Percentiles rank a stretch among this genome's conserved stretches.
Evolutionary conservation across 1,140 invertebrate genomes (phyloP).

Genomic region (Drosophila nigrodunni): DNA sequence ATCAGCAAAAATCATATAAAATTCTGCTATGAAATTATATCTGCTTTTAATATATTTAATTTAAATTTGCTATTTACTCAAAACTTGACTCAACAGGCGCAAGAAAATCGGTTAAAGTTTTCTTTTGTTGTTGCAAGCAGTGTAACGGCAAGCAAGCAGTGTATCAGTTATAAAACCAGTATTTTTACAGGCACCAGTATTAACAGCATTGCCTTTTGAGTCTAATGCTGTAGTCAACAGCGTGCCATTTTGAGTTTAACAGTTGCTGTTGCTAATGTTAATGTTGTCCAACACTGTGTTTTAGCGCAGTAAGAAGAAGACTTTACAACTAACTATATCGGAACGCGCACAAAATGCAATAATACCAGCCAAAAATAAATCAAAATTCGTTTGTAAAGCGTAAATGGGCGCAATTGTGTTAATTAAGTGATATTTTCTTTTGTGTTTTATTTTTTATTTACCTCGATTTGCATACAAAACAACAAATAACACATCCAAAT

Average conservation of each 20-base stretch:
- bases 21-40: too few species aligned
- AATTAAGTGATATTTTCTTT: conserved; percentile 20
- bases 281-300: conserved; percentile 31
- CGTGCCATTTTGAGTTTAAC: neutral
- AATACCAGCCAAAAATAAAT: conserved; percentile 1
- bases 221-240: neutral
- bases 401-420: conserved; percentile 14
- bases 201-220: neutral
- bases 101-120: too few species aligned
- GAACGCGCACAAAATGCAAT: conserved; percentile 43
- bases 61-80: too few species aligned
- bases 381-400: conserved; percentile 23
- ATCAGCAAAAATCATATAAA: too few species aligned
- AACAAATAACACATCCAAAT: conserved; percentile 1
- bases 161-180: neutral
- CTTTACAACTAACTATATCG: conserved; percentile 31
- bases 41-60: too few species aligned
- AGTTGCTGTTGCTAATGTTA: neutral
- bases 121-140: neutral
- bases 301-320: conserved; percentile 44
- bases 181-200: neutral
- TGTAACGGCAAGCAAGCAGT: conserved; percentile 13
- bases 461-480: conserved; percentile 1
- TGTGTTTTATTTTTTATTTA: conserved; percentile 18
- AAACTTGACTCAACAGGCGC: too few species aligned